Base-by-base conservation (phyloP, 2,797 vertebrate species). In the Rhadinocentrus ornatus region DNA sequence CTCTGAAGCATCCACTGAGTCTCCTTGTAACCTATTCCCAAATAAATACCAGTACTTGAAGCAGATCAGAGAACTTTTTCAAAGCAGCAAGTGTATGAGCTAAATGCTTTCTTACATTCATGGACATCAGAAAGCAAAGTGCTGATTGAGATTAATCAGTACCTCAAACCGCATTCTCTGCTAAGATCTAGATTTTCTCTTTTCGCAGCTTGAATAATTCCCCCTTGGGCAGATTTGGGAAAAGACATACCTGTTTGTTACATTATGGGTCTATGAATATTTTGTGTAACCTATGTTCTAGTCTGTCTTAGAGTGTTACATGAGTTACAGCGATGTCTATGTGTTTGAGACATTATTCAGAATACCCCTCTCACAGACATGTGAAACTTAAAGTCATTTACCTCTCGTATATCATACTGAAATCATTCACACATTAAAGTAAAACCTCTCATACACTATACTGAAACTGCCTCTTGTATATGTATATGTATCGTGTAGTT, bases 71-170 rank as follows among this genome's bases (percentile, higher is more conserved):
- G 53, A 81, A 54, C 10, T 37, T 46, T 29, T 39, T 5, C 50
- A 66, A 58, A 50, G 66, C 20, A 60, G 41, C 56, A 62, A 53
- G 64, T 52, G 32, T 63, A 62, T 57, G 61, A 68, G 37, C 46
- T 37, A 3, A 54, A 31, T 34, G 24, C 18, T 11, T 24, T 37
- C 50, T 70, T 39, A 55, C 46, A 55, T 46, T 59, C 39, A 5
- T n/a, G 9, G 29, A 55, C 35, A 39, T 66, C 3, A 10, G 60
- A 75, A 65, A 58, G 35, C 13, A 65, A 39, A 27, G 53, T 35
- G 22, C 20, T 83, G 69, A 85, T 56, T 67, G 64, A 78, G 63
- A 77, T 46, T 73, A 69, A 83, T 74, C 54, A 52, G 68, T 66
- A 41, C 62, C 50, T 67, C 58, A 74, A 75, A 80, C 80, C 66